These are phyloP conservation scores for Hypothenemus hampei DNA, from an alignment of 1,140 invertebrate species.

Conservation along the genomic window DNA sequence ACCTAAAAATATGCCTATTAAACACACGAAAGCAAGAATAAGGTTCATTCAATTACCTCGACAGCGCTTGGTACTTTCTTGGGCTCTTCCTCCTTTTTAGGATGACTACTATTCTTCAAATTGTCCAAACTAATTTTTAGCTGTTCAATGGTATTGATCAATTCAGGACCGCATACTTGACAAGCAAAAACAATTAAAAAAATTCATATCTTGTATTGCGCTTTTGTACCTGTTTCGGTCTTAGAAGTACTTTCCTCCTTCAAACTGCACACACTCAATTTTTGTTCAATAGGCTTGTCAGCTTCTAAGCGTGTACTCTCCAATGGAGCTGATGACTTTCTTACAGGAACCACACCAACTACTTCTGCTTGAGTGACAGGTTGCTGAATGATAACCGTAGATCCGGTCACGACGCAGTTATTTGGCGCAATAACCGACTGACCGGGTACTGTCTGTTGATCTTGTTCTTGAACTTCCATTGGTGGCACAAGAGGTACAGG, in stretches of 20 bases:
- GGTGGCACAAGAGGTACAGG: too few species aligned
- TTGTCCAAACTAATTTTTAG: slow-evolving; percentile 53
- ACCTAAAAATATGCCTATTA: slow-evolving; percentile 6
- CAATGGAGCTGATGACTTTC: slow-evolving; percentile 36
- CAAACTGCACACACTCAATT: slow-evolving; percentile 34
- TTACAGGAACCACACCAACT: not conserved
- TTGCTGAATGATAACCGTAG: not conserved
- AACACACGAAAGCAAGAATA: not conserved
- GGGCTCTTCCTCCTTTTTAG: slow-evolving; percentile 39
- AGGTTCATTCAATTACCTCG: slow-evolving; percentile 12
- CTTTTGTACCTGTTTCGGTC: slow-evolving; percentile 24
- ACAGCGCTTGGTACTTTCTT: slow-evolving; percentile 32
- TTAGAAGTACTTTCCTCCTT: slow-evolving; percentile 34
- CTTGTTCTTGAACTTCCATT: too few species aligned
- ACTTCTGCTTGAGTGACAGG: too few species aligned
- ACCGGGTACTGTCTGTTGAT: not conserved
- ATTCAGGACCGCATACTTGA: slow-evolving; percentile 43
- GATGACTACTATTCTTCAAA: slow-evolving; percentile 48
- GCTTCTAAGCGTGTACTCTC: slow-evolving; percentile 29
- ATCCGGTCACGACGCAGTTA: not conserved
- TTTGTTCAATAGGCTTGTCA: slow-evolving; percentile 33
- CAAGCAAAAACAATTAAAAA: not conserved
- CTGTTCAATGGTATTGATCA: slow-evolving; percentile 51
- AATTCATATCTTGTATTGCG: not conserved
- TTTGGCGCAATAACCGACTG: not conserved